A percentile compares a stretch with the other conserved stretches of the same genome.
Conservation (phyloP, 2,113 vertebrate species). For the Globicephala melas region DNA sequence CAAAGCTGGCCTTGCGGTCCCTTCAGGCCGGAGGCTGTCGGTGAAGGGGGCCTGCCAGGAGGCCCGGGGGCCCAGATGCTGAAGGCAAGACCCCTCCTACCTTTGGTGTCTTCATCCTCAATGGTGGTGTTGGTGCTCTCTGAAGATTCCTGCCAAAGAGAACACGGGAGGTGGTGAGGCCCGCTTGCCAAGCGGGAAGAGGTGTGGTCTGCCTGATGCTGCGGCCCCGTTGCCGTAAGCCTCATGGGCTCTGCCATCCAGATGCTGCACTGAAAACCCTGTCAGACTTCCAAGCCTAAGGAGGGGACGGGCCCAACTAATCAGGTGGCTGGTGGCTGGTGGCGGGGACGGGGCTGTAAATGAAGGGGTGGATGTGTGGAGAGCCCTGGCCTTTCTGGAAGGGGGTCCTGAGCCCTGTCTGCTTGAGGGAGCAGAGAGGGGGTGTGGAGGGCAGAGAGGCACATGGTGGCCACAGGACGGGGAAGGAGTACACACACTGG, state of each 20-base stretch:
- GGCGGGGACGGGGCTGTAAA: not conserved
- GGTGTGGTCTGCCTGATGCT: constrained; percentile 41
- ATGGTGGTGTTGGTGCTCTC: constrained; percentile 99
- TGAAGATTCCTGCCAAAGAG: constrained; percentile 93
- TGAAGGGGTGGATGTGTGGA: constrained; percentile 46
- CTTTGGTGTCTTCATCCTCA: constrained; percentile 98
- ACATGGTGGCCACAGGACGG: constrained; percentile 79
- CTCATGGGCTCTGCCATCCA: constrained; percentile 50
- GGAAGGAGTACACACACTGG: constrained; percentile 81
- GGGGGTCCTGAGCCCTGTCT: constrained; percentile 48
- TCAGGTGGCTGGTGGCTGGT: constrained; percentile 9
- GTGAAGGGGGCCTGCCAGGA: not conserved
- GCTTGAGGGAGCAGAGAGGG: constrained; percentile 72
- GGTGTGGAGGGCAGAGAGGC: constrained; percentile 80
- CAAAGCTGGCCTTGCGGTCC: not conserved
- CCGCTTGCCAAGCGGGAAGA: rapidly evolving
- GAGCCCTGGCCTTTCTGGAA: constrained; percentile 75
- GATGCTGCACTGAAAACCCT: constrained; percentile 64
- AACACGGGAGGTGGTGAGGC: constrained; percentile 73
- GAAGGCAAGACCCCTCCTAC: constrained; percentile 76
- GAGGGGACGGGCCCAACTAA: constrained; percentile 47
- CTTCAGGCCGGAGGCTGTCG: rapidly evolving
- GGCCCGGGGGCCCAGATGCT: not conserved
- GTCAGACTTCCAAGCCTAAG: constrained; percentile 65
- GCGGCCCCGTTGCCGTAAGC: not conserved